Evolutionary conservation across 2,888 invertebrate genomes (phyloP).

Genomic region (Clivina fossor): DNA sequence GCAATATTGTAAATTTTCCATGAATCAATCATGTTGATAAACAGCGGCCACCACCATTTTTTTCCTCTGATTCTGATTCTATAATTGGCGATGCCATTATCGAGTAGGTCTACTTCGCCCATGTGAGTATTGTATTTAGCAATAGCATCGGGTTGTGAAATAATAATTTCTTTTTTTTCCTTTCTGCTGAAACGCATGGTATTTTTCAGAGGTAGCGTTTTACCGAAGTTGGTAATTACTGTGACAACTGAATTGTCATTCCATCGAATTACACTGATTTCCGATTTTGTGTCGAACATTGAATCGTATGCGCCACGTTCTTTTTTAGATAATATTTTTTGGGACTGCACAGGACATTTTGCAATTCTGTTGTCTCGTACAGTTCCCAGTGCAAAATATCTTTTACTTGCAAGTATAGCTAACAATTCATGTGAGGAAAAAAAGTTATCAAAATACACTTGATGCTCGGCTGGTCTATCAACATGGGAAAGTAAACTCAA

Average conservation of each 20-base stretch:
- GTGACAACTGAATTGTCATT: constrained; percentile 6
- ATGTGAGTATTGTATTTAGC: constrained; percentile 34
- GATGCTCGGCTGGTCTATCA: background rate
- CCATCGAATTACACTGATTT: constrained; percentile 2
- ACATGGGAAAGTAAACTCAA: constrained; percentile 2
- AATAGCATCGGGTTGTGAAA: constrained; percentile 29
- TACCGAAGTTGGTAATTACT: background rate
- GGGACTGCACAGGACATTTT: background rate
- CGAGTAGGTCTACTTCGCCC: constrained; percentile 36
- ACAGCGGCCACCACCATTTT: constrained; percentile 43
- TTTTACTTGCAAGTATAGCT: background rate
- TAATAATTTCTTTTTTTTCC: constrained; percentile 10
- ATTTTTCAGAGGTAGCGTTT: background rate
- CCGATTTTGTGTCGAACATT: constrained; percentile 2
- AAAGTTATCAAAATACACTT: no score
- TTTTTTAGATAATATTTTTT: constrained; percentile 5
- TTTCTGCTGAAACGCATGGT: constrained; percentile 18
- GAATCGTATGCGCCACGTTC: background rate
- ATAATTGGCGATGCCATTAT: constrained; percentile 40
- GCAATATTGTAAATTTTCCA: constrained; percentile 39
- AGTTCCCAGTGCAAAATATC: constrained; percentile 7
- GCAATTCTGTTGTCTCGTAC: background rate
- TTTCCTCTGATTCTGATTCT: constrained; percentile 38
- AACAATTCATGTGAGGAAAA: background rate
- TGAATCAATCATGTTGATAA: constrained; percentile 38